These are phyloP conservation scores for Dromas ardeola DNA, from an alignment of 2,113 vertebrate species.

Conservation along the genomic window DNA sequence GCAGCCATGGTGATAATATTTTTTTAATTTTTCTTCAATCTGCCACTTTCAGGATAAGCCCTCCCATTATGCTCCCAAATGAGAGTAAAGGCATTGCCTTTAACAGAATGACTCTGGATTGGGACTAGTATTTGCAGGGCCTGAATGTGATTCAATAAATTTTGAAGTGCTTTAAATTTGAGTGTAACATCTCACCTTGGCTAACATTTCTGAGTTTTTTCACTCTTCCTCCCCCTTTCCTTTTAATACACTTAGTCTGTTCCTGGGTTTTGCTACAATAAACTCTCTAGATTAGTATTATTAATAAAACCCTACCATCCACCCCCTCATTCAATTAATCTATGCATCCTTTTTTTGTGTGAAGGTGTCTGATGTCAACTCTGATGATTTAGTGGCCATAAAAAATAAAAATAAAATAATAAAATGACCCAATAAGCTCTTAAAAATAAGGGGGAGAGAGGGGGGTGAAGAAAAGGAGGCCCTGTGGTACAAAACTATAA, in stretches of 20 bases:
- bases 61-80: background rate
- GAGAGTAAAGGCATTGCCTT: background rate
- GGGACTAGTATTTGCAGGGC: background rate
- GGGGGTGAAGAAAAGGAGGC: background rate
- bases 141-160: background rate
- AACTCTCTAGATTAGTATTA: slow-evolving; percentile 50
- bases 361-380: slow-evolving; percentile 32
- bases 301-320: slow-evolving; percentile 49
- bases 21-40: background rate
- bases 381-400: slow-evolving; percentile 58
- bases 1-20: too few species aligned
- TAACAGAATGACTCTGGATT: background rate
- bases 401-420: slow-evolving; percentile 50
- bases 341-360: slow-evolving; percentile 9
- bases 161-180: background rate
- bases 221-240: background rate
- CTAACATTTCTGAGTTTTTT: background rate
- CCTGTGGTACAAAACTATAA: slow-evolving; percentile 66
- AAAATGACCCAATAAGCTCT: slow-evolving; percentile 60
- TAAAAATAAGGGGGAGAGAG: background rate
- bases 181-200: slow-evolving; percentile 8
- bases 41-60: background rate
- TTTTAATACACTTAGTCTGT: slow-evolving; percentile 14
- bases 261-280: slow-evolving; percentile 43
- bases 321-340: slow-evolving; percentile 58